phyloP scores from a whole-genome alignment of 2,888 invertebrate species.

The Mythimna loreyi region DNA sequence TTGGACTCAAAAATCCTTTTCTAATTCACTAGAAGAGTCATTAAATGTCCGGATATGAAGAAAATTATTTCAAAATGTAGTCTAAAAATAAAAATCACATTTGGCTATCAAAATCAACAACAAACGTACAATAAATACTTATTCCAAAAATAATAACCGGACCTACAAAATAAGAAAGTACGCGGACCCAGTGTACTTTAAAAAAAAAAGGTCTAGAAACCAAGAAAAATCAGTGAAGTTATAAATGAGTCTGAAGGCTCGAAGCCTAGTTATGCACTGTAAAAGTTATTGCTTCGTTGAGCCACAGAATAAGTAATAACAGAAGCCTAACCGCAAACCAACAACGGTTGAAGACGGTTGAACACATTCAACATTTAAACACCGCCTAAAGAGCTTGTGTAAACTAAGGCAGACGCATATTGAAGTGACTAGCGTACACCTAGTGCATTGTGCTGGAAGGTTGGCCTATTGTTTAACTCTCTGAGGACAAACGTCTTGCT shows the following conservation, averaged over 20 bases:
- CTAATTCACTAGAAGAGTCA: background rate
- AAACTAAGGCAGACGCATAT: no score
- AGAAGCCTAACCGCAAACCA: background rate
- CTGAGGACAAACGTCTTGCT: no score
- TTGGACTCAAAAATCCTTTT: no score
- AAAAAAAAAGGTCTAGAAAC: conserved; percentile 20
- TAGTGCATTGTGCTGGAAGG: no score
- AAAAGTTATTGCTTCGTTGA: conserved; percentile 35
- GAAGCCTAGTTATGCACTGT: conserved; percentile 34
- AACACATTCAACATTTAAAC: no score
- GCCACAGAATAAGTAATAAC: background rate
- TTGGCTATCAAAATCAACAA: background rate
- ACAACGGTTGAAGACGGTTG: no score
- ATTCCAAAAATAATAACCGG: conserved; percentile 6
- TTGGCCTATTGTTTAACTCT: no score
- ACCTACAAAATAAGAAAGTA: conserved; percentile 17
- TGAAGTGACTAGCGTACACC: no score
- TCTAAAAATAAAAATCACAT: no score
- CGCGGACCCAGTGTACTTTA: conserved; percentile 27
- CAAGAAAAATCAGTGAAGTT: conserved; percentile 38
- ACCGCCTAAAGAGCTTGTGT: no score
- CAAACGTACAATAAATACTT: background rate
- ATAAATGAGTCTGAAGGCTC: conserved; percentile 47
- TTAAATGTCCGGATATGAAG: background rate
- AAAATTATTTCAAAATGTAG: background rate